Evolutionary conservation across 2,888 invertebrate species (phyloP), one percentile per base, ranked within the genome.

Genomic region (Dicyrtomina minuta): DNA sequence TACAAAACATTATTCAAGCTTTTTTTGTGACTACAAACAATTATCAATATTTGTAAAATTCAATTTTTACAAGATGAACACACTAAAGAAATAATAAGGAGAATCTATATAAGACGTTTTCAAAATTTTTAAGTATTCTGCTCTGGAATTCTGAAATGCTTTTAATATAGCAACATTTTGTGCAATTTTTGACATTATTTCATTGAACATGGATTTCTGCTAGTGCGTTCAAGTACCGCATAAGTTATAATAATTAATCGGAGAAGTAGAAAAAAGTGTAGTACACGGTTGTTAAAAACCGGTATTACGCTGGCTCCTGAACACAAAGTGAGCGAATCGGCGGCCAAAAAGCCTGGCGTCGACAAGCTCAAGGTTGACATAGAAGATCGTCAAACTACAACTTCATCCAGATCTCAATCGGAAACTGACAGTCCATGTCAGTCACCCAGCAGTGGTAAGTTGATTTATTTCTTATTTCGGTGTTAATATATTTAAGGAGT

Each of bases 371-470:
- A 76, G 56, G 66, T 70, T 41, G 72, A 74, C 55, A 60, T 70
- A 17, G 72, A 72, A 44, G 71, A 73, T 68, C 53, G 66, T 67
- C 72, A 71, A 51, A 70, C 70, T 24, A 68, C 58, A n/a, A 71
- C 65, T 66, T 73, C 72, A 15, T 72, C 74, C 1, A 59, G 61
- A 24, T 70, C 70, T n/a, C 65, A 73, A 49, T 72, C 74, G 43
- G 74, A 74, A 46, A 68, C 70, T 60, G 70, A 68, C 17, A 74
- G 74, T 66, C 74, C 73, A n/a, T 76, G 74, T 49, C 73, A 70
- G 46, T 74, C 74, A 33, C 76, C 76, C n/a, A 72, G 69, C 33
- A 76, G 76, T 68, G 74, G 74, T 76, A 72, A 71, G 73, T 51
- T 27, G 12, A 12, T 58, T 39, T n/a, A 46, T 17, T 58, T 24